phyloP scores from a whole-genome alignment of 2,113 vertebrate species.

The Calcarius ornatus region DNA sequence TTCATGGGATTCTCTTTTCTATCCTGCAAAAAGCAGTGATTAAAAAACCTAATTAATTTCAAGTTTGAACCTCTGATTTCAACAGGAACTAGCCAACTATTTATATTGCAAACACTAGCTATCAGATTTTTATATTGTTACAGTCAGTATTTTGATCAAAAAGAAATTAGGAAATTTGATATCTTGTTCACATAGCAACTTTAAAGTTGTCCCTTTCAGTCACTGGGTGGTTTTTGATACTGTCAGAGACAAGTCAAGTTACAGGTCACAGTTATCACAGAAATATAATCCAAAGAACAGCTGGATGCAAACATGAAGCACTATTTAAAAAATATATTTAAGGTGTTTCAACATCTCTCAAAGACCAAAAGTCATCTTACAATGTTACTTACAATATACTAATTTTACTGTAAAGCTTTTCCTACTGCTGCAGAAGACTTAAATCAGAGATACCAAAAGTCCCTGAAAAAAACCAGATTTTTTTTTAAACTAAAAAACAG shows the following conservation, averaged over 20 bases:
- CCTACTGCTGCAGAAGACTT: not conserved
- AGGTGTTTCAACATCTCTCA: not conserved
- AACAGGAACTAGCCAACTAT: not conserved
- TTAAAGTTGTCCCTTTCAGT: not conserved
- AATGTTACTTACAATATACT: not conserved
- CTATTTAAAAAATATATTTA: not conserved
- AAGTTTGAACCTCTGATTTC: not conserved
- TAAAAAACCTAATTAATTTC: not conserved
- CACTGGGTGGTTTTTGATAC: not conserved
- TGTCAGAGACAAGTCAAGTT: not conserved
- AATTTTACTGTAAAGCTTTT: not conserved
- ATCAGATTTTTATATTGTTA: not conserved
- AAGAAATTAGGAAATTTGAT: not conserved
- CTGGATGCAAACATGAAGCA: not conserved
- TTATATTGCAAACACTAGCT: not conserved
- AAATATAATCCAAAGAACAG: not conserved
- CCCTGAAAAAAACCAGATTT: not conserved
- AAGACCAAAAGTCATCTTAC: not conserved
- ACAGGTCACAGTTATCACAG: not conserved
- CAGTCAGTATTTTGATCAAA: not conserved
- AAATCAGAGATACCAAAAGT: not conserved
- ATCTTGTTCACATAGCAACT: not conserved
- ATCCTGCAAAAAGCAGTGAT: not conserved
- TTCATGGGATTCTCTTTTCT: not conserved
- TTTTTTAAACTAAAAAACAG: not conserved